Evolutionary conservation across 2,797 vertebrate genomes (phyloP).

Genomic region (Trachurus trachurus): DNA sequence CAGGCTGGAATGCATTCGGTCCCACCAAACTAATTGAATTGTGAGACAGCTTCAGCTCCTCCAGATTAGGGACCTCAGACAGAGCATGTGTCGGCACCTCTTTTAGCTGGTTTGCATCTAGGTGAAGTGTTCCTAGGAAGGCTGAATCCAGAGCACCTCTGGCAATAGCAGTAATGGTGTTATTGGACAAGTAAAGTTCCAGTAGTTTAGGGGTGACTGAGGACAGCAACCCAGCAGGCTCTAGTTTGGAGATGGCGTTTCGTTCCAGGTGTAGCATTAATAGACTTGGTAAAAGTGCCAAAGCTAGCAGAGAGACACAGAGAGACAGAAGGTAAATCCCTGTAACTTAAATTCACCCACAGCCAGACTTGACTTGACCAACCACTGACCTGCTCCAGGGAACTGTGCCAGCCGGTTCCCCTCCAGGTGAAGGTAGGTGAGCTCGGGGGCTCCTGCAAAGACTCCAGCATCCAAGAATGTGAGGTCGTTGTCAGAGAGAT

Average conservation of each 20-base stretch:
- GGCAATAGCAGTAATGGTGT: conserved; percentile 80
- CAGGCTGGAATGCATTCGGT: conserved; percentile 80
- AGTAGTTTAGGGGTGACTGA: conserved; percentile 80
- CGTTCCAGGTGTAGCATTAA: conserved; percentile 91
- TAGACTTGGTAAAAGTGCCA: conserved; percentile 86
- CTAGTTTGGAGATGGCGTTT: conserved; percentile 86
- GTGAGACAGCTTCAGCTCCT: conserved; percentile 88
- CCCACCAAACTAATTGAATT: conserved; percentile 85
- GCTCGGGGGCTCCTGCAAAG: conserved; percentile 83
- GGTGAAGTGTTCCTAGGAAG: conserved; percentile 87
- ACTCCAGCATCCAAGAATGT: conserved; percentile 76
- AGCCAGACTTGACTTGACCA: not conserved
- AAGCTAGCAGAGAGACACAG: conserved; percentile 48
- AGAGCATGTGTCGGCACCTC: conserved; percentile 87
- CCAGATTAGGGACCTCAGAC: conserved; percentile 72
- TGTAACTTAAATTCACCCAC: not conserved
- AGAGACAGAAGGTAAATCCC: not conserved
- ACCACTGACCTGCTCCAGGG: conserved; percentile 77
- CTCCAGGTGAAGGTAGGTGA: conserved; percentile 92
- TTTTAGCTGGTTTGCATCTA: conserved; percentile 87
- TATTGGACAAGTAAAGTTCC: conserved; percentile 89
- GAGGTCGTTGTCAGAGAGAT: conserved; percentile 91
- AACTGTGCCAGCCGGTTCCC: conserved; percentile 86
- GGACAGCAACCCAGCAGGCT: conserved; percentile 74
- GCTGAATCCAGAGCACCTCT: conserved; percentile 78